Evolutionary conservation across 1,140 invertebrate genomes (phyloP), one percentile per base, ranked within the genome.

Genomic region (Anastrepha ludens): DNA sequence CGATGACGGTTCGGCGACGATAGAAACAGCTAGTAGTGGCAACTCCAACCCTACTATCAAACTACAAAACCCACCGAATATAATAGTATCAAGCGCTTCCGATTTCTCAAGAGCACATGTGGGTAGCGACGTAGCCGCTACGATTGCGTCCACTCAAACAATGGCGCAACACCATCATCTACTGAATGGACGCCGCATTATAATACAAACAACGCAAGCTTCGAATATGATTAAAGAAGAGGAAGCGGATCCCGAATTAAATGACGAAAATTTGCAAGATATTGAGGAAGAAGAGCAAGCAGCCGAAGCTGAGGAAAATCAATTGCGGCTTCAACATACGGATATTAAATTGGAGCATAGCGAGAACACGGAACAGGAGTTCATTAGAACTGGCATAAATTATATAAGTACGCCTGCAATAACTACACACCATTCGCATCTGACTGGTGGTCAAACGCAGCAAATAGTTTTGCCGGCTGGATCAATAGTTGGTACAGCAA

Each of bases 241-340:
- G n/a, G 91, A 92, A 65, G 91, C 92, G 50, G 91, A 92, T 90
- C 91, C 91, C 0, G 91, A 92, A 87, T 78, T 92, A 7, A 92
- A 92, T 86, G 91, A 92, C 90, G 91, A 92, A 86, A 92, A 92
- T 81, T 85, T 92, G 20, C 91, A 92, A 90, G 91, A 92, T 78
- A 92, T 92, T 15, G 91, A 91, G 87, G 91, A 92, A 86, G 91
- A 92, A 88, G 91, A 90, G 29, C 91, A 92, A 88, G 91, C 91
- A 60, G 91, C 91, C 44, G 91, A 92, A 89, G 91, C 90, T 20
- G 91, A 92, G 44, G 91, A 92, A 64, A 91, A 92, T 87, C 91
- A 91, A 0, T 20, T 87, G 64, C 87, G 55, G 6, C 74, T 81
- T 8, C 70, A 88, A 11, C 81, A 64, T 50, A 58, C 91, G 17